Base-by-base conservation (phyloP, 1,140 invertebrate species). In the Psilanteris sp. region DNA sequence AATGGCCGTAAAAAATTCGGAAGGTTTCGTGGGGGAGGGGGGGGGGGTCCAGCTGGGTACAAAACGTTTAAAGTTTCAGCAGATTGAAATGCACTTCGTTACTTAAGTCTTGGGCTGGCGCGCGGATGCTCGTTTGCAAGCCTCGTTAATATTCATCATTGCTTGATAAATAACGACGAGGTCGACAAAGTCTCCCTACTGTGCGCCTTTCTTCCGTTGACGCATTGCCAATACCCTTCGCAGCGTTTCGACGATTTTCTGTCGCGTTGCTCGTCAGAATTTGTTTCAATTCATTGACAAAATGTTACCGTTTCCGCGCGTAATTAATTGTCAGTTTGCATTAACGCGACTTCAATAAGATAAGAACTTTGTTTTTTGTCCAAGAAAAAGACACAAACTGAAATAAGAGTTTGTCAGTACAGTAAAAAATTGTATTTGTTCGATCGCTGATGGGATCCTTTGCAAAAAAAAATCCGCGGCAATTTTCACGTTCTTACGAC, bases 121-220 rank as follows among this genome's bases (percentile, higher is more conserved):
- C 61, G 24, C 61, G 52, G 44, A 66, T 67, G 54, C 46, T 67
- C 61, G 54, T 73, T 74, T 67, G 54, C 54, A 44, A 11, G 61
- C 22, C 71, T 74, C 71, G 54, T 74, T 74, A 74, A 74, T 74
- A 74, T 74, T 74, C 71, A 67, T 67, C 46, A 74, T 74, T 61
- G 61, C 59, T 73, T 67, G 71, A 74, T 67, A 74, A 74, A 67
- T 74, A 74, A 59, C 54, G 61, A 66, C 52, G 59, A 66, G 70
- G 59, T 66, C 59, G 59, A 37, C 59, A 29, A 37, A 64, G 59
- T 64, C 70, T 57, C 52, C 52, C 57, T 55, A 54, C 67, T 62
- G 14, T 5, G 2, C 31, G 46, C 55, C 57, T 72, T 72, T 64
- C 68, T 72, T 72, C 68, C 57, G 68, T 64, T 64, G 57, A 72